A percentile compares a stretch with the other conserved stretches of the same genome.
Conservation (phyloP, 2,113 vertebrate genomes). For the Pontoporia blainvillei region DNA sequence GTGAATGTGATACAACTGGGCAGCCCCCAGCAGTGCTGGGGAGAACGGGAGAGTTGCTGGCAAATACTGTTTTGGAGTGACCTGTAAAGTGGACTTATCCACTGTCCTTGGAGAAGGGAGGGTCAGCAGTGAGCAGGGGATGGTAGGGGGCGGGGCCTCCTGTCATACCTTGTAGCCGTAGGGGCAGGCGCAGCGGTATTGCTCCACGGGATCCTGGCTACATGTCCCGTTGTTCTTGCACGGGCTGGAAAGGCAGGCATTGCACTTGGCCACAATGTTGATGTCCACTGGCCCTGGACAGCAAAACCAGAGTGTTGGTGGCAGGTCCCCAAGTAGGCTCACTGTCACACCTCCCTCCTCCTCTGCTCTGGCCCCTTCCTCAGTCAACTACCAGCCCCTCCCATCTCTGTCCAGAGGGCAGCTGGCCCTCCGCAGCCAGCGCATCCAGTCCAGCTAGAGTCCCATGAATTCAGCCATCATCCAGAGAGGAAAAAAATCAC, state of each 20-base stretch:
- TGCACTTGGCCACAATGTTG: constrained; percentile 91
- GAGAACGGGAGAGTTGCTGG: background rate
- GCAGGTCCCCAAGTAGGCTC: background rate
- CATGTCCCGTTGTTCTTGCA: constrained; percentile 96
- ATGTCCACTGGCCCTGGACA: constrained; percentile 89
- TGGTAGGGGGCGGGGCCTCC: background rate
- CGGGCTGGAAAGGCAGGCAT: constrained; percentile 90
- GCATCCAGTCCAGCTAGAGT: background rate
- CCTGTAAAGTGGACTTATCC: background rate
- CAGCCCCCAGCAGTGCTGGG: background rate
- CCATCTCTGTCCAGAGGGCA: background rate
- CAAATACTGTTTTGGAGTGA: background rate
- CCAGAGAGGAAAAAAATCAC: constrained; percentile 42
- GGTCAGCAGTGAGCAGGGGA: background rate
- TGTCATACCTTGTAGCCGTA: constrained; percentile 93
- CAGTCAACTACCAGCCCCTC: background rate
- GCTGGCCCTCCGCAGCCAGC: background rate
- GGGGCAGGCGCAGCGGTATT: constrained; percentile 92
- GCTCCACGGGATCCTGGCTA: constrained; percentile 84
- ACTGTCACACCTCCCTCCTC: background rate
- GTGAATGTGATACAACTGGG: fast-evolving
- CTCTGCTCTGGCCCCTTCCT: background rate
- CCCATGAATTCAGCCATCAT: constrained; percentile 17
- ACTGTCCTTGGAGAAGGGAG: background rate
- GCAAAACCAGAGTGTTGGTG: constrained; percentile 22